Percentiles rank a stretch among this genome's conserved stretches.
Conservation (phyloP, 2,113 vertebrate genomes). For the Paracanthobrama guichenoti region DNA sequence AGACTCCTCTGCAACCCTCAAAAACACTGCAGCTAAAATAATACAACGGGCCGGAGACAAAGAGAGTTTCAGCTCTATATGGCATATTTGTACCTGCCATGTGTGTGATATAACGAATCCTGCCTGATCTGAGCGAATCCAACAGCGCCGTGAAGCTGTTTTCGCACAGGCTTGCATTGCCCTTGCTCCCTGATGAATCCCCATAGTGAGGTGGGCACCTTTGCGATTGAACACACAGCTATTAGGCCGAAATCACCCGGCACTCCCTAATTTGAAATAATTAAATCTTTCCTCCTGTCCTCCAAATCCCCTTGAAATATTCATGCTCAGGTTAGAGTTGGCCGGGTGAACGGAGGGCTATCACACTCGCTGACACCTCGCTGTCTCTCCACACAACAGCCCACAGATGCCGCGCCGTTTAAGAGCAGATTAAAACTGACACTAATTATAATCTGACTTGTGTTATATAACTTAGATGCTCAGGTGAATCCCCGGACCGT, state of each 20-base stretch:
- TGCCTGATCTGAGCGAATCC: constrained; percentile 28
- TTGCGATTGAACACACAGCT: constrained; percentile 14
- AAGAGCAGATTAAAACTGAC: constrained; percentile 64
- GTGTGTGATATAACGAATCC: neutral
- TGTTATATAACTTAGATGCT: constrained; percentile 68
- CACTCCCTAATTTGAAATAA: constrained; percentile 59
- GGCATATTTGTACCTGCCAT: neutral
- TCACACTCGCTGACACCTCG: constrained; percentile 52
- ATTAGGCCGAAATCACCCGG: constrained; percentile 55
- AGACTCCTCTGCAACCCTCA: neutral
- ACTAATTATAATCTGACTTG: constrained; percentile 65
- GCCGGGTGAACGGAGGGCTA: constrained; percentile 54
- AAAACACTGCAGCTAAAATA: neutral
- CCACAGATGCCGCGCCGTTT: constrained; percentile 53
- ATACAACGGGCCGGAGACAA: neutral
- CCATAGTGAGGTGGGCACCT: constrained; percentile 33
- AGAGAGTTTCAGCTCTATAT: neutral
- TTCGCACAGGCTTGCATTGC: neutral
- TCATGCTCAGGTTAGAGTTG: constrained; percentile 60
- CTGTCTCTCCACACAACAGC: constrained; percentile 44
- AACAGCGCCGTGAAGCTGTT: neutral
- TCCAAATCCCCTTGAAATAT: constrained; percentile 63
- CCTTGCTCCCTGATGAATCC: constrained; percentile 31
- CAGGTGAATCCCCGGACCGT: constrained; percentile 62
- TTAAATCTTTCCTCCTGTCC: constrained; percentile 61